Percentiles rank a stretch among this genome's conserved stretches.
phyloP scores from a whole-genome alignment of 1,140 invertebrate genomes.

The Papilio glaucus region DNA sequence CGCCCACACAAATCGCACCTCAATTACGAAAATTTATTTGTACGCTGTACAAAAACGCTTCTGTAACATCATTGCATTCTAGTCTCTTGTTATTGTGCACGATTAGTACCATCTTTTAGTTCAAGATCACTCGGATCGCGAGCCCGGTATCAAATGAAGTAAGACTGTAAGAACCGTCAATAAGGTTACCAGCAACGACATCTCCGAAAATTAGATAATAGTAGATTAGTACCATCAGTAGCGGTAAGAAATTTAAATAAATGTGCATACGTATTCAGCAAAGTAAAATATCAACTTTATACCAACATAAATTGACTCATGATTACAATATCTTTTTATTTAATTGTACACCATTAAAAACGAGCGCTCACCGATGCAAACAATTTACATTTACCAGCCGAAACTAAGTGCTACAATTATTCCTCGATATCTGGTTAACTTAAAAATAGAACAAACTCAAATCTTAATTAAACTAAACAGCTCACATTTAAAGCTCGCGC shows the following conservation, averaged over 20 bases:
- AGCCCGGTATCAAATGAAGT: too few species aligned
- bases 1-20: too few species aligned
- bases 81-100: too few species aligned
- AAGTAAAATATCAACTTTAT: background rate
- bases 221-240: too few species aligned
- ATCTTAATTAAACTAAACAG: slow-evolving; percentile 73
- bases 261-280: background rate
- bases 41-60: too few species aligned
- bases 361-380: background rate
- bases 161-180: too few species aligned
- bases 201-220: too few species aligned
- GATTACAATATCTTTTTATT: slow-evolving; percentile 16
- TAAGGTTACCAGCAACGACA: too few species aligned
- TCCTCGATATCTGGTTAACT: background rate
- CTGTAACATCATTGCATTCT: too few species aligned
- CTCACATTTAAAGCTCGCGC: slow-evolving; percentile 49
- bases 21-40: too few species aligned
- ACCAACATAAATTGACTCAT: background rate
- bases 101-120: too few species aligned
- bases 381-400: background rate
- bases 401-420: slow-evolving; percentile 37
- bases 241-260: background rate
- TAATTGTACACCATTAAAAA: slow-evolving; percentile 21
- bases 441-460: slow-evolving; percentile 46
- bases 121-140: too few species aligned